Evolutionary conservation across 1,140 invertebrate species (phyloP), one percentile per base, ranked within the genome.

Genomic region (Theocolax elegans): DNA sequence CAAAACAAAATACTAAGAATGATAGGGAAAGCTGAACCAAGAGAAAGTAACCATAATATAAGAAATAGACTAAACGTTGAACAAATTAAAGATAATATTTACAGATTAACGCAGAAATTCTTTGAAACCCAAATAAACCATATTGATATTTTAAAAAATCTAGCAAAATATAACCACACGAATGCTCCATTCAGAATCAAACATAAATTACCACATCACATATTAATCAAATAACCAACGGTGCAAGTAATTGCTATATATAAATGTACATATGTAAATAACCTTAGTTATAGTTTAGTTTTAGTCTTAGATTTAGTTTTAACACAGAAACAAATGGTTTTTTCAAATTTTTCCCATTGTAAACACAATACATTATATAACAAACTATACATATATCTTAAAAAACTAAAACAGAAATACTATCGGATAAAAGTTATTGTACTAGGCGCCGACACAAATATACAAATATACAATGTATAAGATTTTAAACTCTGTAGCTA

Each of bases 131-230:
- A 21, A 21, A 3, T 19, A 51, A 51, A 51, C 21, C 13, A 51
- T 3, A 21, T 21, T 6, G 9, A n/a, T n/a, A n/a, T 51, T n/a
- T 17, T 63, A n/a, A 60, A 73, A 27, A 65, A 51, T 3, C 40
- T 67, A 63, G 9, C n/a, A 3, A 63, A 72, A 51, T 40, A 59
- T n/a, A 46, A 38, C 7, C 54, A 58, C 2, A 12, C n/a, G n/a
- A 25, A 38, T 40, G 23, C 31, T 2, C 59, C 59, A 27, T 62
- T 38, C 25, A 62, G 46, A 25, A 42, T 65, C 8, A 58, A 60
- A 60, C 62, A 59, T 29, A 63, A 53, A 40, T n/a, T 49, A 42
- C 58, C 53, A 9, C 53, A 56, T 27, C 21, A 56, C 3, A 51
- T 51, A 3, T 19, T 51, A 51, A 2, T 51, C 2, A 3, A 54